phyloP scores from a whole-genome alignment of 2,888 invertebrate genomes.

The Dilophus febrilis region DNA sequence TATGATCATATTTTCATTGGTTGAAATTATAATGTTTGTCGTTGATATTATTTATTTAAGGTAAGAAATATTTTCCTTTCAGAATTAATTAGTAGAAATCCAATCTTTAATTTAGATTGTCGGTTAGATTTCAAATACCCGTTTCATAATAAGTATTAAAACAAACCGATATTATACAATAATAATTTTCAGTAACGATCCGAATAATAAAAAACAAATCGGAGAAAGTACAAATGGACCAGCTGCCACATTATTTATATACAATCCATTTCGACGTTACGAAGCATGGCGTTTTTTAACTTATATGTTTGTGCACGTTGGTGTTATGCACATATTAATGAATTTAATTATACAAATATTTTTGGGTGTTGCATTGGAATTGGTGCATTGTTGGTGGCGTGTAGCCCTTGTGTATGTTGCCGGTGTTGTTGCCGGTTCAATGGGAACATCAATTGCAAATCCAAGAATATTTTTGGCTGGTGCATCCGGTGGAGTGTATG shows the following conservation, averaged over 20 bases:
- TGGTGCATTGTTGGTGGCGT: constrained; percentile 93
- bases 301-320: constrained; percentile 94
- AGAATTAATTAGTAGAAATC: background rate
- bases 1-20: constrained; percentile 74
- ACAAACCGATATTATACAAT: too few species aligned
- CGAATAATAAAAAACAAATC: constrained; percentile 9
- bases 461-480: constrained; percentile 72
- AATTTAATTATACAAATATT: constrained; percentile 84
- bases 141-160: too few species aligned
- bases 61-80: constrained; percentile 15
- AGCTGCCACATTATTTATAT: constrained; percentile 65
- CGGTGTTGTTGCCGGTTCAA: constrained; percentile 70
- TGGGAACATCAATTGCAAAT: constrained; percentile 65
- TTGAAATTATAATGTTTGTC: constrained; percentile 64
- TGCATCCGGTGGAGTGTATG: constrained; percentile 91
- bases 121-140: too few species aligned
- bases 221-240: constrained; percentile 47
- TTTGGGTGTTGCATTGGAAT: constrained; percentile 85
- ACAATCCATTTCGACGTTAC: constrained; percentile 66
- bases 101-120: background rate
- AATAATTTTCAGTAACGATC: too few species aligned
- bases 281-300: constrained; percentile 88
- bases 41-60: constrained; percentile 27
- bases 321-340: constrained; percentile 72
- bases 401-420: constrained; percentile 67